phyloP scores from a whole-genome alignment of 2,113 vertebrate species.

The Odobenus rosmarus region DNA sequence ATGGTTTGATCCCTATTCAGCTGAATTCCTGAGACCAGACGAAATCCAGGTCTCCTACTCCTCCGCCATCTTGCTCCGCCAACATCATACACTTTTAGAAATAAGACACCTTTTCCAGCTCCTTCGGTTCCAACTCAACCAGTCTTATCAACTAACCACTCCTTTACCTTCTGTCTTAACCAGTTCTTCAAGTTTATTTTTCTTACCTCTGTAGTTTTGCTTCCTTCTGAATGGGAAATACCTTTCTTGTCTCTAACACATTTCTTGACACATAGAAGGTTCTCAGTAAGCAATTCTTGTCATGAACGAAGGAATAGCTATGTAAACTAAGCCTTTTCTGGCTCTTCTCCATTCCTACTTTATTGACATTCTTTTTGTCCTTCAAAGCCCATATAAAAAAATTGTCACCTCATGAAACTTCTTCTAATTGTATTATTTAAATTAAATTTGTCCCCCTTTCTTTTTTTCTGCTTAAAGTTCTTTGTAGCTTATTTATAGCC shows the following conservation, averaged over 20 bases:
- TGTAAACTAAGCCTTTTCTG: background rate
- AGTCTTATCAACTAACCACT: background rate
- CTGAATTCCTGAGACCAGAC: too few species aligned
- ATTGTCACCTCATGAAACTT: background rate
- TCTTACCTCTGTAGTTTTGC: background rate
- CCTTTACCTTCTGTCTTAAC: background rate
- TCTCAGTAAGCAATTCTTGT: background rate
- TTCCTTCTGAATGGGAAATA: background rate
- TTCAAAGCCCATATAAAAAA: background rate
- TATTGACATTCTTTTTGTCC: background rate
- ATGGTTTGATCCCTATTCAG: too few species aligned
- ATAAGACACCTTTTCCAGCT: background rate
- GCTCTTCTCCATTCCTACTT: background rate
- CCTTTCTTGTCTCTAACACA: background rate
- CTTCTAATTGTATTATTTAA: constrained; percentile 41
- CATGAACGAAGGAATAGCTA: background rate
- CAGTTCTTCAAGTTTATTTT: background rate
- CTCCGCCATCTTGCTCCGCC: too few species aligned
- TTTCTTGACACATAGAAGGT: background rate
- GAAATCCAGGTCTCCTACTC: too few species aligned
- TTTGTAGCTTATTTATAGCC: background rate
- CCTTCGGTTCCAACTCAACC: background rate
- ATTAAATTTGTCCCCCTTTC: background rate
- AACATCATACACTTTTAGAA: background rate
- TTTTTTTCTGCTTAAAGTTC: background rate